These are phyloP conservation scores for Scrobipalpa atriplicella DNA, from an alignment of 2,888 invertebrate genomes.

Conservation along the genomic window DNA sequence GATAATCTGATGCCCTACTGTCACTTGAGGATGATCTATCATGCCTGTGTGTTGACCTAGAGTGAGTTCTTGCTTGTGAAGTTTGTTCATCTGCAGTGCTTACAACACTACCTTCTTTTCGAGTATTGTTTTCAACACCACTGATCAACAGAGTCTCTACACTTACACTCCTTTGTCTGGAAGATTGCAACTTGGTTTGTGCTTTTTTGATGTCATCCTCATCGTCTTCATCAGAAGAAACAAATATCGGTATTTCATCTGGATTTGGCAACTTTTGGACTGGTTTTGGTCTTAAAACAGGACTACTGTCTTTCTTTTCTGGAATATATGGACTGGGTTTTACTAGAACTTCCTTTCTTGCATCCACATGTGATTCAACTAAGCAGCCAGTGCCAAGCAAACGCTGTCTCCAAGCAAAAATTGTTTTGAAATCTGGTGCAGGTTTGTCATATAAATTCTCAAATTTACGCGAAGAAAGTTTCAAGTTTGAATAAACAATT, in stretches of 20 bases:
- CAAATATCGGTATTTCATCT: conserved; percentile 63
- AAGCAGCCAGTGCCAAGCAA: conserved; percentile 71
- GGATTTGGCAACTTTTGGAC: conserved; percentile 60
- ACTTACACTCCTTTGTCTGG: conserved; percentile 58
- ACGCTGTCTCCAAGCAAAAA: conserved; percentile 73
- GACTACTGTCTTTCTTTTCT: conserved; percentile 4
- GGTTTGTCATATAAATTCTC: conserved; percentile 69
- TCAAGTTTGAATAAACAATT: conserved; percentile 73
- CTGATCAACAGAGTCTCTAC: conserved; percentile 63
- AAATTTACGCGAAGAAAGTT: conserved; percentile 70
- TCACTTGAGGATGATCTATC: conserved; percentile 65
- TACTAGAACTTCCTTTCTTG: conserved; percentile 35
- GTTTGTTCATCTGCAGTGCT: conserved; percentile 52
- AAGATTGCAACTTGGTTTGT: conserved; percentile 37
- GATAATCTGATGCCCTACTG: conserved; percentile 64
- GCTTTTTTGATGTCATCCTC: conserved; percentile 42
- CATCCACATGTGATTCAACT: conserved; percentile 62
- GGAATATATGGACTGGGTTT: conserved; percentile 29
- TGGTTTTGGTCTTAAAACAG: conserved; percentile 17
- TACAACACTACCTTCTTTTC: conserved; percentile 47
- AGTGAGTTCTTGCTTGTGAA: conserved; percentile 53
- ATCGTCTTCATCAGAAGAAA: conserved; percentile 60
- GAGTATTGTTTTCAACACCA: conserved; percentile 45
- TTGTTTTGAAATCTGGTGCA: conserved; percentile 76
- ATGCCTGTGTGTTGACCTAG: conserved; percentile 53